Conservation (phyloP, 37 sponge, comb jelly and placozoan species). For the Cladorhizidae sp. region DNA sequence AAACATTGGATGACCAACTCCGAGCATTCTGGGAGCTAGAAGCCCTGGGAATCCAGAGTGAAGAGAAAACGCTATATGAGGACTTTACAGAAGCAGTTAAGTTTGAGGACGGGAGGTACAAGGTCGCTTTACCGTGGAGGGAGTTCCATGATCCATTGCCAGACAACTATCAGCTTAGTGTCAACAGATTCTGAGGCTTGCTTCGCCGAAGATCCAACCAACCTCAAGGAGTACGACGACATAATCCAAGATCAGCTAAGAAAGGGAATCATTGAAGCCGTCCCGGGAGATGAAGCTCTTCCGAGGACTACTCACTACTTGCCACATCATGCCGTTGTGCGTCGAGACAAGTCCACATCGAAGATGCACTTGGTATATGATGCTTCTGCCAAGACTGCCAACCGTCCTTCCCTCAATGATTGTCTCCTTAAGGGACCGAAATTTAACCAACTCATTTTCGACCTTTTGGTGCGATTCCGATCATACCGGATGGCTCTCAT, state of each 20-base stretch:
- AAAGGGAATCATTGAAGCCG: constrained; percentile 51
- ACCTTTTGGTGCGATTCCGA: constrained; percentile 41
- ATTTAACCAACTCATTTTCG: constrained; percentile 49
- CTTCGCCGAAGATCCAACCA: constrained; percentile 28
- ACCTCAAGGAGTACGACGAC: constrained; percentile 52
- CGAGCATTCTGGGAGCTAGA: constrained; percentile 58
- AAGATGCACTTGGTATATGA: constrained; percentile 50
- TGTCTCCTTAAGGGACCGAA: constrained; percentile 52
- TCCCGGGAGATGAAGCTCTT: not conserved
- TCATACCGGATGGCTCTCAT: constrained; percentile 31
- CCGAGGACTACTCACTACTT: constrained; percentile 32
- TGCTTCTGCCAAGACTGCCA: constrained; percentile 42
- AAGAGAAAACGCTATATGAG: constrained; percentile 35
- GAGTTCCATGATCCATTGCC: constrained; percentile 31
- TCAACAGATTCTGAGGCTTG: constrained; percentile 33
- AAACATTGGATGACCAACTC: constrained; percentile 11
- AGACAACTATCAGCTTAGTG: constrained; percentile 49
- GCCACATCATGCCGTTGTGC: constrained; percentile 62
- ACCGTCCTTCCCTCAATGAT: constrained; percentile 45
- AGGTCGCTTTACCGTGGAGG: constrained; percentile 30
- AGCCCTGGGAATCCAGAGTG: constrained; percentile 14
- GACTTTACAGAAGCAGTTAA: not conserved
- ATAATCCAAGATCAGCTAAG: constrained; percentile 41
- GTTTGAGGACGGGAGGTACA: constrained; percentile 19
- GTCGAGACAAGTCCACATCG: constrained; percentile 45